These are phyloP conservation scores for Lordiphosa stackelbergi DNA, from an alignment of 1,140 invertebrate species.

Conservation along the genomic window DNA sequence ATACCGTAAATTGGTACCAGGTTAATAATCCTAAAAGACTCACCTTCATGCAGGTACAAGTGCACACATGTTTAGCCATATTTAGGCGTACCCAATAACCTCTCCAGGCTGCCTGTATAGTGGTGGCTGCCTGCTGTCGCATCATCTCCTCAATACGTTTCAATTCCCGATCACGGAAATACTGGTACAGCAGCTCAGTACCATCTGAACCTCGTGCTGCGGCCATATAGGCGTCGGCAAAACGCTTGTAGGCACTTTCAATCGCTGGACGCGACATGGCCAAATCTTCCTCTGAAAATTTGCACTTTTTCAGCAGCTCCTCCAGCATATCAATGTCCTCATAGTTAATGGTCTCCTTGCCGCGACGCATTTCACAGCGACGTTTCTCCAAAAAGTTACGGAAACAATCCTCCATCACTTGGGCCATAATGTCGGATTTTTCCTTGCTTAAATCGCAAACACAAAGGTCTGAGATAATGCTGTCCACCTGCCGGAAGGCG, in stretches of 20 bases:
- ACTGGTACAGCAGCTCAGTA: slow-evolving; percentile 66
- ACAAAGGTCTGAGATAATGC: slow-evolving; percentile 64
- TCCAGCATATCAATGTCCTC: slow-evolving; percentile 62
- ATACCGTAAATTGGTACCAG: too few relatives aligned
- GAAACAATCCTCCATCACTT: slow-evolving; percentile 69
- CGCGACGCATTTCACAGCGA: slow-evolving; percentile 60
- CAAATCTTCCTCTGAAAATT: slow-evolving; percentile 56
- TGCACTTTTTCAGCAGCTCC: slow-evolving; percentile 58
- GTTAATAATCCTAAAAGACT: not conserved
- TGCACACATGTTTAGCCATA: slow-evolving; percentile 38
- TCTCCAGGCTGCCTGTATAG: slow-evolving; percentile 60
- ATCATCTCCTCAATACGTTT: slow-evolving; percentile 42
- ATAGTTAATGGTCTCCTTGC: slow-evolving; percentile 55
- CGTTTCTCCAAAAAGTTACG: slow-evolving; percentile 61
- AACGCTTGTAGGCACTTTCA: slow-evolving; percentile 65
- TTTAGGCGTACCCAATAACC: slow-evolving; percentile 48
- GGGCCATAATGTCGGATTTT: slow-evolving; percentile 55
- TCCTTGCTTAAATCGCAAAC: slow-evolving; percentile 61
- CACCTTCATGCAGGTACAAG: slow-evolving; percentile 45
- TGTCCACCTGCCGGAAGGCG: slow-evolving; percentile 57
- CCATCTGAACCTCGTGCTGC: slow-evolving; percentile 51
- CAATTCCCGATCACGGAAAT: slow-evolving; percentile 66
- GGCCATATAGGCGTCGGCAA: slow-evolving; percentile 68
- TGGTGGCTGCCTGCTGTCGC: slow-evolving; percentile 39
- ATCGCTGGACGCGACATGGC: slow-evolving; percentile 58